These are phyloP conservation scores for Brassicogethes aeneus DNA, from an alignment of 2,888 invertebrate genomes.

Conservation along the genomic window DNA sequence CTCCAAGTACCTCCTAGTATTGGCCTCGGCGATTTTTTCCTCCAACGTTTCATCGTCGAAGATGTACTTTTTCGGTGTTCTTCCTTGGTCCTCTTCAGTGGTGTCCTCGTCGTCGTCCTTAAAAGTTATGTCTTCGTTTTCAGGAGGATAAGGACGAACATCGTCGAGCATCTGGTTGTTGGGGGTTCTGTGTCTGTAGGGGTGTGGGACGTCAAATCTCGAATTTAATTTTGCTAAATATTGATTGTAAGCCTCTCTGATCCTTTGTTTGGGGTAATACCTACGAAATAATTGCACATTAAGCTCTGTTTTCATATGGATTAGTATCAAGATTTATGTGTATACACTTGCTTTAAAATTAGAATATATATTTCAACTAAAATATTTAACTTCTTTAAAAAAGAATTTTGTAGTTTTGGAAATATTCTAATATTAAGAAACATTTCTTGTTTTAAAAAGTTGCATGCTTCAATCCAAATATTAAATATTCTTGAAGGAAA, in stretches of 20 bases:
- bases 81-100: constrained; percentile 13
- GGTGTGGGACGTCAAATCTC: background rate
- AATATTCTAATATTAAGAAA: too few species aligned
- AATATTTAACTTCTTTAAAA: too few species aligned
- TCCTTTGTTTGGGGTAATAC: background rate
- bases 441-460: too few species aligned
- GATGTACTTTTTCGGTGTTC: constrained; percentile 4
- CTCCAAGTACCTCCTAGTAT: background rate
- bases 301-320: background rate
- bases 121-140: constrained; percentile 28
- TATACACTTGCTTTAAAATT: background rate
- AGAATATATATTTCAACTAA: too few species aligned
- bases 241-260: background rate
- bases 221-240: background rate
- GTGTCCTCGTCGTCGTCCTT: constrained; percentile 18
- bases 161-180: constrained; percentile 25
- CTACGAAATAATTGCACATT: too few species aligned
- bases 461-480: too few species aligned
- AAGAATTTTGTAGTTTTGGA: too few species aligned
- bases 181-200: constrained; percentile 5
- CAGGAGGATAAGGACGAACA: constrained; percentile 23
- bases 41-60: background rate
- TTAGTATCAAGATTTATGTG: background rate
- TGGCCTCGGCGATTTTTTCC: background rate
- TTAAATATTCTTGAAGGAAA: too few species aligned